These are phyloP conservation scores for Trachelipus rathkii DNA, from an alignment of 1,140 invertebrate genomes.

Conservation along the genomic window DNA sequence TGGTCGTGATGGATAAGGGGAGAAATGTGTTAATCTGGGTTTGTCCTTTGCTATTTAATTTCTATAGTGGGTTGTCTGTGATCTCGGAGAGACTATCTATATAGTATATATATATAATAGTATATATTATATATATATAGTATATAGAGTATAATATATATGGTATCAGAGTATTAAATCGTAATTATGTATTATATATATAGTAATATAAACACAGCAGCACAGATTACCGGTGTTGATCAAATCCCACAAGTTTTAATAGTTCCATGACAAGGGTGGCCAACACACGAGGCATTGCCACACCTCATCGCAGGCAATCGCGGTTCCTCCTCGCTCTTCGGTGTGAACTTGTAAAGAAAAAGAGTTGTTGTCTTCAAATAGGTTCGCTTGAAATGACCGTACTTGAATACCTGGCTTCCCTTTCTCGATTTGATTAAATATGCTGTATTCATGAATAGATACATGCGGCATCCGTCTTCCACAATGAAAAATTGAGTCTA, in stretches of 20 bases:
- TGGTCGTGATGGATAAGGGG: no score
- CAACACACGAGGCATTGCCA: slow-evolving; percentile 75
- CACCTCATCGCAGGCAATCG: slow-evolving; percentile 78
- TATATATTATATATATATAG: no score
- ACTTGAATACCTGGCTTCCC: slow-evolving; percentile 58
- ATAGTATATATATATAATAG: no score
- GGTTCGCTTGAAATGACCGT: slow-evolving; percentile 62
- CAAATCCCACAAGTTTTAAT: slow-evolving; percentile 88
- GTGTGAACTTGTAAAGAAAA: slow-evolving; percentile 59
- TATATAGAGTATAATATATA: no score
- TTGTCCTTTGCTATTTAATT: no score
- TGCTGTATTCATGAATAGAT: slow-evolving; percentile 68
- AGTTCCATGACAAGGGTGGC: slow-evolving; percentile 78
- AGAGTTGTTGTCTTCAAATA: slow-evolving; percentile 70
- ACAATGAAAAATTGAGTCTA: slow-evolving; percentile 52
- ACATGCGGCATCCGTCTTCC: slow-evolving; percentile 65
- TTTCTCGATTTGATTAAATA: slow-evolving; percentile 70
- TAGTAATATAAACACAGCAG: no score
- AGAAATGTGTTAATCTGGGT: no score
- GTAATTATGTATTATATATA: no score
- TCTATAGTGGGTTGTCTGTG: no score
- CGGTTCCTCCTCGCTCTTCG: slow-evolving; percentile 83
- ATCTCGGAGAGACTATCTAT: no score
- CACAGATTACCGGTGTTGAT: no score
- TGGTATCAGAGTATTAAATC: no score